Conservation (phyloP, 2,113 vertebrate species). For the Lonchura striata region DNA sequence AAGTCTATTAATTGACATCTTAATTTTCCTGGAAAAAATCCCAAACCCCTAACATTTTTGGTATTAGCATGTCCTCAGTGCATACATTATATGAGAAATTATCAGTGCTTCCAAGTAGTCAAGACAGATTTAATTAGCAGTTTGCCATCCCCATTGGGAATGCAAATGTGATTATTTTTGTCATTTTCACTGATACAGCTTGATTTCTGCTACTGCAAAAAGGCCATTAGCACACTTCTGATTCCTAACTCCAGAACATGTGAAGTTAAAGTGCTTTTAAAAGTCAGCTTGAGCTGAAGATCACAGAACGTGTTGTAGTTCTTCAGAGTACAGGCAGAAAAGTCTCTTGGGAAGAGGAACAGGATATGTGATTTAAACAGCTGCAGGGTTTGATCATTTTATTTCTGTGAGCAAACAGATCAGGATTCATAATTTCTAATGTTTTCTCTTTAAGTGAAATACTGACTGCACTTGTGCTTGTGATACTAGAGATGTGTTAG, state of each 20-base stretch:
- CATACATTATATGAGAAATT: neutral
- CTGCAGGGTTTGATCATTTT: neutral
- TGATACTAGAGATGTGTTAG: neutral
- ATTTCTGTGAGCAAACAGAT: neutral
- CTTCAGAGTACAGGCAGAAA: neutral
- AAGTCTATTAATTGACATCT: neutral
- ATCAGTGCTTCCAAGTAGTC: neutral
- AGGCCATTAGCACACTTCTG: neutral
- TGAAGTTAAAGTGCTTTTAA: neutral
- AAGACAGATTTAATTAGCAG: constrained; percentile 29
- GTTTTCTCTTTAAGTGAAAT: neutral
- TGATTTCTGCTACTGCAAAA: neutral
- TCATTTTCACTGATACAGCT: neutral
- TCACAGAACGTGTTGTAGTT: neutral
- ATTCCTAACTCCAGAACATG: neutral
- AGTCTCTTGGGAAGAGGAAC: neutral
- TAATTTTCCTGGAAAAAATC: constrained; percentile 17
- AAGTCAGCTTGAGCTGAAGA: neutral
- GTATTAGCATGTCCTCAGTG: neutral
- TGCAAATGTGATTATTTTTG: neutral
- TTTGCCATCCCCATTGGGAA: neutral
- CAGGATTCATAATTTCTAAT: neutral
- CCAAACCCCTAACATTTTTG: neutral
- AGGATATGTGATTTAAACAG: neutral
- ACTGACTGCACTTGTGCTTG: neutral